Percentiles rank a stretch among this genome's conserved stretches.
phyloP scores from a whole-genome alignment of 2,888 invertebrate species.

The Spicauda simplicius region DNA sequence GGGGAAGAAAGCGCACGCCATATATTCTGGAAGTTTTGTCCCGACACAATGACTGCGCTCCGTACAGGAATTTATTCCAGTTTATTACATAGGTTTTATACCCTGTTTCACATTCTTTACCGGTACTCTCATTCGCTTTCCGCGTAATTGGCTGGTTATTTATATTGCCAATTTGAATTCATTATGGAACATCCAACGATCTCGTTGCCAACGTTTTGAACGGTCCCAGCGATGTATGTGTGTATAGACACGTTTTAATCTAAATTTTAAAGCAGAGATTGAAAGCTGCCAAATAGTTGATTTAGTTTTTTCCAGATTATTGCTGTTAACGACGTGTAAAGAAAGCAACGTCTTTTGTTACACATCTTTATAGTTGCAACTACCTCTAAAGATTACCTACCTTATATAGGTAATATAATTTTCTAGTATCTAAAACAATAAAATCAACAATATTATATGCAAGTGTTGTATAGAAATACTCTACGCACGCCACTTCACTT shows the following conservation, averaged over 20 bases:
- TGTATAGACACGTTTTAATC: not conserved
- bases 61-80: slow-evolving; percentile 55
- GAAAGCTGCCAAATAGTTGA: no score
- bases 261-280: no score
- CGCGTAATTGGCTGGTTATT: slow-evolving; percentile 40
- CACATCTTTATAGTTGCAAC: no score
- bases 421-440: no score
- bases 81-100: slow-evolving; percentile 49
- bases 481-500: no score
- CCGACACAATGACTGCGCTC: slow-evolving; percentile 50
- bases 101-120: slow-evolving; percentile 38
- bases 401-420: no score
- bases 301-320: no score
- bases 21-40: slow-evolving; percentile 56
- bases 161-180: slow-evolving; percentile 41
- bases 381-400: no score
- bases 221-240: not conserved
- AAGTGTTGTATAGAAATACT: no score
- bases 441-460: no score
- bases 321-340: no score
- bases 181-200: slow-evolving; percentile 38
- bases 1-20: slow-evolving; percentile 55
- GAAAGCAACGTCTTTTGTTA: no score
- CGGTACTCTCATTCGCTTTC: slow-evolving; percentile 35
- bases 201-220: slow-evolving; percentile 27